A percentile compares a stretch with the other conserved stretches of the same genome.
Evolutionary conservation across 2,113 vertebrate genomes (phyloP).

Genomic region (Vidua chalybeata): DNA sequence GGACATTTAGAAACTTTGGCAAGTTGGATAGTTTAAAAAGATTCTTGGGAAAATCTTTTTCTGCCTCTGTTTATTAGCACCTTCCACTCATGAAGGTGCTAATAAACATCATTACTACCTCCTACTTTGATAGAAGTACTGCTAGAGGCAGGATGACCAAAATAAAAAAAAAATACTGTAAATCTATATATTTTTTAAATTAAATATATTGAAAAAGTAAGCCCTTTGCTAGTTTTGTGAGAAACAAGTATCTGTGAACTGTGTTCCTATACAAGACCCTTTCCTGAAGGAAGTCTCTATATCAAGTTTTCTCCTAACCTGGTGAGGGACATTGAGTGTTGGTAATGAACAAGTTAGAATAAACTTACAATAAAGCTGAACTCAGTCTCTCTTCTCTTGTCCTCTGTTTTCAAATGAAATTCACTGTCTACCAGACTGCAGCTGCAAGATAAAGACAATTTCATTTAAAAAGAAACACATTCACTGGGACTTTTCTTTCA

Average conservation of each 20-base stretch:
- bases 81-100: not conserved
- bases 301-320: not conserved
- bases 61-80: not conserved
- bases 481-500: not conserved
- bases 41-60: not conserved
- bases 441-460: not conserved
- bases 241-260: not conserved
- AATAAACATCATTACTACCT: not conserved
- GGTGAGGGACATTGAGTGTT: not conserved
- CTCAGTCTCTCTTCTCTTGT: not conserved
- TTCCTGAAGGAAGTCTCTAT: not conserved
- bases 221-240: not conserved
- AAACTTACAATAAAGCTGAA: not conserved
- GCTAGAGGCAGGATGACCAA: not conserved
- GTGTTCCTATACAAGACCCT: not conserved
- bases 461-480: not conserved
- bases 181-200: not conserved
- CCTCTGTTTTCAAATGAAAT: not conserved
- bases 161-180: not conserved
- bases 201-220: not conserved
- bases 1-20: not conserved
- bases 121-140: not conserved
- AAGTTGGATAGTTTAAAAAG: not conserved
- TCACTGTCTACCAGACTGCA: not conserved
- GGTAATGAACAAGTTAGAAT: not conserved